Conservation (phyloP, 2,797 vertebrate species). For the Pangasius larnaudii region DNA sequence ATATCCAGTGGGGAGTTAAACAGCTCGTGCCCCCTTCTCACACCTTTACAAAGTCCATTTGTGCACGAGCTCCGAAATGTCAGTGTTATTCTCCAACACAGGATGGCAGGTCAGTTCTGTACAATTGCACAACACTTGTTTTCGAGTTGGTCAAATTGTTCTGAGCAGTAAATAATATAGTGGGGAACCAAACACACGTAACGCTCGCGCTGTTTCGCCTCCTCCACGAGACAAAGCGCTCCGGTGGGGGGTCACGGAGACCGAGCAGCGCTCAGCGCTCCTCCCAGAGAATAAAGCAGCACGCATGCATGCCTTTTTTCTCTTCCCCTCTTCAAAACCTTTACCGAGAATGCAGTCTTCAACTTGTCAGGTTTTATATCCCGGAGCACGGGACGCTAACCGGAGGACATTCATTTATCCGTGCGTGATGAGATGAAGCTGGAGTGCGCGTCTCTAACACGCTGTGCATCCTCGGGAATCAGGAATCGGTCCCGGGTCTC, state of each 20-base stretch:
- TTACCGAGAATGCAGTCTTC: neutral
- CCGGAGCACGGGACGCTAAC: neutral
- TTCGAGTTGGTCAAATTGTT: neutral
- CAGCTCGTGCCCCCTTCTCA: neutral
- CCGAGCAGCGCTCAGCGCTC: slow-evolving; percentile 54
- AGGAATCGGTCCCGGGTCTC: neutral
- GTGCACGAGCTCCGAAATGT: neutral
- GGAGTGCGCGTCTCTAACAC: slow-evolving; percentile 14
- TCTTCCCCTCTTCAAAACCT: neutral
- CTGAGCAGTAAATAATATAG: neutral
- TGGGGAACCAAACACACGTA: too few relatives aligned
- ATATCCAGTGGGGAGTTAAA: slow-evolving; percentile 8
- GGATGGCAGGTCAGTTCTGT: neutral
- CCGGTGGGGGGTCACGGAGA: slow-evolving; percentile 59
- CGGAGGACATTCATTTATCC: neutral
- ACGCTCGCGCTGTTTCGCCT: neutral
- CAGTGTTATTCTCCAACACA: neutral
- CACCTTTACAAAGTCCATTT: slow-evolving; percentile 12
- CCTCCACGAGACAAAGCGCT: slow-evolving; percentile 61
- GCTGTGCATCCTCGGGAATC: neutral
- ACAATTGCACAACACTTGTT: neutral
- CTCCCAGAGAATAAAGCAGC: slow-evolving; percentile 51
- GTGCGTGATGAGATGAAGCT: neutral
- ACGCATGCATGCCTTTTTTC: neutral
- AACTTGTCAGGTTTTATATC: slow-evolving; percentile 7